Percentiles rank a stretch among this genome's conserved stretches.
These are phyloP conservation scores for Lota lota DNA, from an alignment of 2,113 vertebrate species.

Conservation along the genomic window DNA sequence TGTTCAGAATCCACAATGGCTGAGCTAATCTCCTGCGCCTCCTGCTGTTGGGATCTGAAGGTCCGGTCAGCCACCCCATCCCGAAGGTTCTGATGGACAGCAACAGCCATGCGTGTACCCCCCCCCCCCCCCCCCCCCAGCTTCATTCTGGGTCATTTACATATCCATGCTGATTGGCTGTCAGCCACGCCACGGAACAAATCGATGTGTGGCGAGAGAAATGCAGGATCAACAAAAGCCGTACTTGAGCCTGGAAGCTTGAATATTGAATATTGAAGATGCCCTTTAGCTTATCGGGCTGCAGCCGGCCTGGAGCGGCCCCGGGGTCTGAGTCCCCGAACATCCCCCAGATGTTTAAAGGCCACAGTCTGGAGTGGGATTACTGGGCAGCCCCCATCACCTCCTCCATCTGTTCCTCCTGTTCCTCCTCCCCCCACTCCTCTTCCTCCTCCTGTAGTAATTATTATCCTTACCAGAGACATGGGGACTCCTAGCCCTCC, in stretches of 20 bases:
- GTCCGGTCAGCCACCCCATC: too few relatives aligned
- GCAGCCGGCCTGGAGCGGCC: neutral
- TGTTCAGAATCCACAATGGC: neutral
- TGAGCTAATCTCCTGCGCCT: too few relatives aligned
- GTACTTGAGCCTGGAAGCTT: slow-evolving; percentile 12
- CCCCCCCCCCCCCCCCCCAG: too few relatives aligned
- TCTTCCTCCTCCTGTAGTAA: too few relatives aligned
- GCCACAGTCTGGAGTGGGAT: slow-evolving; percentile 24
- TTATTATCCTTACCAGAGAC: too few relatives aligned
- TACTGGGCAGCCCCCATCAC: slow-evolving; percentile 20
- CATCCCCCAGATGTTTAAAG: slow-evolving; percentile 23
- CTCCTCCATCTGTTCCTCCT: too few relatives aligned
- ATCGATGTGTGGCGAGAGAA: slow-evolving; percentile 15
- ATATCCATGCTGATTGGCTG: slow-evolving; percentile 49
- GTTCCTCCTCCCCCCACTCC: too few relatives aligned
- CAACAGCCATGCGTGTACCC: too few relatives aligned
- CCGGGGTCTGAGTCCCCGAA: neutral
- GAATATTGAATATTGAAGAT: slow-evolving; percentile 41
- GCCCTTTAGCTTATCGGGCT: slow-evolving; percentile 33
- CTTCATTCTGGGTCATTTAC: slow-evolving; percentile 38
- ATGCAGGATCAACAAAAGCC: slow-evolving; percentile 24
- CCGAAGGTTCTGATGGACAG: too few relatives aligned
- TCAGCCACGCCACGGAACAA: neutral
- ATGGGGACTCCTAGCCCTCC: too few relatives aligned
- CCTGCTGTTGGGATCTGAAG: too few relatives aligned